Percentiles rank a stretch among this genome's conserved stretches.
Evolutionary conservation across 2,888 invertebrate genomes (phyloP).

Genomic region (Aphrophora alni): DNA sequence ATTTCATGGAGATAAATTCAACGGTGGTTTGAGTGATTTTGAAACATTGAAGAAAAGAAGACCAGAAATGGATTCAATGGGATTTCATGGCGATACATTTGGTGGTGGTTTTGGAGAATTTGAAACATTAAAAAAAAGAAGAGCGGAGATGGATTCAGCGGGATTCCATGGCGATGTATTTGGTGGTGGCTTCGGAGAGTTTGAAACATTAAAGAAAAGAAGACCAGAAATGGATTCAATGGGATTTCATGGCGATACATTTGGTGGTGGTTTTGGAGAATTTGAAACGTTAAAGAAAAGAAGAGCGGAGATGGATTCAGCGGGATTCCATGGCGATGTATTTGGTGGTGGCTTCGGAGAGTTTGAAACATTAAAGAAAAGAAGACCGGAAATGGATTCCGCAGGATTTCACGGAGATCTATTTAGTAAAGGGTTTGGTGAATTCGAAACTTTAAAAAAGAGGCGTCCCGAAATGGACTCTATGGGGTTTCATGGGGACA

Average conservation of each 20-base stretch:
- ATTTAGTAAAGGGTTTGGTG: slow-evolving; percentile 52
- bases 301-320: slow-evolving; percentile 49
- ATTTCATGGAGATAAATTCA: slow-evolving; percentile 51
- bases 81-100: slow-evolving; percentile 54
- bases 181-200: slow-evolving; percentile 54
- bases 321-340: slow-evolving; percentile 53
- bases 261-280: slow-evolving; percentile 52
- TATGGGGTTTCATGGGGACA: slow-evolving; percentile 54
- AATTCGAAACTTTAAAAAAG: slow-evolving; percentile 53
- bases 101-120: slow-evolving; percentile 52
- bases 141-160: slow-evolving; percentile 50
- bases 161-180: slow-evolving; percentile 54
- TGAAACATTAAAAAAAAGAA: slow-evolving; percentile 51
- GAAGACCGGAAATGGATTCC: slow-evolving; percentile 49
- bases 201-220: slow-evolving; percentile 54
- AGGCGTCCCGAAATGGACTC: slow-evolving; percentile 52
- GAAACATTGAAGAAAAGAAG: slow-evolving; percentile 52
- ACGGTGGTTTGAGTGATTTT: slow-evolving; percentile 49
- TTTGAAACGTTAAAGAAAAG: slow-evolving; percentile 52
- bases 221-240: slow-evolving; percentile 50
- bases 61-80: slow-evolving; percentile 53
- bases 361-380: slow-evolving; percentile 54
- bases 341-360: slow-evolving; percentile 54
- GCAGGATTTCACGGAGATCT: slow-evolving; percentile 55
- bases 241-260: slow-evolving; percentile 55